Percentiles rank a stretch among this genome's conserved stretches.
phyloP scores from a whole-genome alignment of 2,113 vertebrate genomes.

The Hydropotes inermis region DNA sequence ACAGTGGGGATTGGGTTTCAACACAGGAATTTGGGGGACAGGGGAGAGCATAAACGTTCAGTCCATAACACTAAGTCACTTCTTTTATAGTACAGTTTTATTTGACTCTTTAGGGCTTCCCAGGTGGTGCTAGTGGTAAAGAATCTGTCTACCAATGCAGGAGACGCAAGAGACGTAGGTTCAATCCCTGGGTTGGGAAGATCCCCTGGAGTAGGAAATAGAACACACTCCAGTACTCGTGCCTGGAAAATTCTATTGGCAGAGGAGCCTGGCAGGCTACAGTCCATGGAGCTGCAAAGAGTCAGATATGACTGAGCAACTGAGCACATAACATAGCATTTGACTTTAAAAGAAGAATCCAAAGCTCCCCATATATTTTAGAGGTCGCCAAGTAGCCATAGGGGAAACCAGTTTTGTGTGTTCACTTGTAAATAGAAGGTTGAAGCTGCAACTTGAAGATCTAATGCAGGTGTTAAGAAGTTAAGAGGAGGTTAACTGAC shows the following conservation, averaged over 20 bases:
- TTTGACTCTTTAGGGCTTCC: neutral
- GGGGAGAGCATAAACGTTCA: neutral
- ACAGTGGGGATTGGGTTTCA: neutral
- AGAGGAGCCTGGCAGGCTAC: neutral
- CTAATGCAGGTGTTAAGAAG: neutral
- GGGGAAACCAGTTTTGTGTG: neutral
- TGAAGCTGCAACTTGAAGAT: neutral
- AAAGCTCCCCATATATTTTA: neutral
- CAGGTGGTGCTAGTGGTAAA: neutral
- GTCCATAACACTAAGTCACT: neutral
- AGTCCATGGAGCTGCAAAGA: neutral
- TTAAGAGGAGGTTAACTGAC: neutral
- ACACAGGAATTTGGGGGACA: neutral
- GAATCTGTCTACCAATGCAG: neutral
- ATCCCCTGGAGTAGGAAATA: neutral
- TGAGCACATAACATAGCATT: neutral
- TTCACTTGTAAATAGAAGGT: neutral
- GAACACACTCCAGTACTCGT: rapidly evolving
- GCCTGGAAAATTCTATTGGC: neutral
- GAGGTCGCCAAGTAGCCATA: neutral
- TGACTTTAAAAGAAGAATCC: neutral
- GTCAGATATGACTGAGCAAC: neutral
- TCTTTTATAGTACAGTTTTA: neutral
- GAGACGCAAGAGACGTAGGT: neutral
- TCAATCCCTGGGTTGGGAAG: neutral